Evolutionary conservation across 2,888 invertebrate genomes (phyloP).

Genomic region (Eupsilia transversa): DNA sequence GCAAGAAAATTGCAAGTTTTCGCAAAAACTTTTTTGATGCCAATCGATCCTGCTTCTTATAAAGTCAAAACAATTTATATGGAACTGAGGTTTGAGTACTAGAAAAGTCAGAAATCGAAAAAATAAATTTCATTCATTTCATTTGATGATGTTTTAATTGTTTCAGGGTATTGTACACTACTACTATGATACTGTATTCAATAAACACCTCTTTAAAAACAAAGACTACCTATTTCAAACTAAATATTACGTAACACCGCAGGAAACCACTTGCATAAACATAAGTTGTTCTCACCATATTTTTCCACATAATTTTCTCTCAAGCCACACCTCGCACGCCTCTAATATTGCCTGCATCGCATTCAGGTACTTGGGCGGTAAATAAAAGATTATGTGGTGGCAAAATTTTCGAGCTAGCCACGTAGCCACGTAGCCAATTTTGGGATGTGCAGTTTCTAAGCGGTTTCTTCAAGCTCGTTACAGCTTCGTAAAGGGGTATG

Average conservation of each 20-base stretch:
- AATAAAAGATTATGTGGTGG: constrained; percentile 59
- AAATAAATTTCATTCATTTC: too few relatives aligned
- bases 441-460: constrained; percentile 40
- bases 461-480: constrained; percentile 25
- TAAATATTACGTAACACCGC: background rate
- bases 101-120: too few relatives aligned
- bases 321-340: constrained; percentile 17
- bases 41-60: too few relatives aligned
- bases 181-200: background rate
- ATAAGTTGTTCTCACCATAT: constrained; percentile 23
- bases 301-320: constrained; percentile 47
- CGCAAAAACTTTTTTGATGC: too few relatives aligned
- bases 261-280: constrained; percentile 20
- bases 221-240: background rate
- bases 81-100: too few relatives aligned
- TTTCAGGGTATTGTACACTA: background rate
- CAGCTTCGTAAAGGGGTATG: background rate
- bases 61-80: too few relatives aligned
- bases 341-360: constrained; percentile 39
- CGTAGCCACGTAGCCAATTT: constrained; percentile 43
- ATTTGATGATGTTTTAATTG: background rate
- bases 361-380: constrained; percentile 42
- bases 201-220: background rate
- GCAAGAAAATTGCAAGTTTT: too few relatives aligned
- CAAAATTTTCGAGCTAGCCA: constrained; percentile 42